Conservation (phyloP, 2,797 vertebrate genomes). For the Acanthurus tractus region DNA sequence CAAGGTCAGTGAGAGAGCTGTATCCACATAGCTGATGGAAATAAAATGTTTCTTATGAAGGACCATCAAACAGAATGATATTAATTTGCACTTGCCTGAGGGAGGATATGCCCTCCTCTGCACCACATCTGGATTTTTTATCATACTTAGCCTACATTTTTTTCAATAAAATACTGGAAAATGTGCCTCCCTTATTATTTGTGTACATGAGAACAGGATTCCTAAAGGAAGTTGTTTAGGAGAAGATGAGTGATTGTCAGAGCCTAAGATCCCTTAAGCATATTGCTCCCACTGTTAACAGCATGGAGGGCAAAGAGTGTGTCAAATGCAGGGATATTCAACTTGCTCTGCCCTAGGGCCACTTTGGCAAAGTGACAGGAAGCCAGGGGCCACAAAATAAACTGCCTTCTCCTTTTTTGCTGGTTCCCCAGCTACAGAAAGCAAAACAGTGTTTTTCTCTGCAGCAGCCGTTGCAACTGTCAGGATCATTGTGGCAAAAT, state of each 20-base stretch:
- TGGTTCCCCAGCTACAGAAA: no score
- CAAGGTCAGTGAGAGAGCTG: slow-evolving; percentile 15
- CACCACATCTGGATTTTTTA: background rate
- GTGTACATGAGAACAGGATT: background rate
- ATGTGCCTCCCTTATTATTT: background rate
- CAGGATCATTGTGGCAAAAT: no score
- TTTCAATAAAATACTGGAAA: slow-evolving; percentile 1
- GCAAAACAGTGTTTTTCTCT: no score
- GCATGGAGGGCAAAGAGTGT: background rate
- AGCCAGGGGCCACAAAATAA: no score
- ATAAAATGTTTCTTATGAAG: slow-evolving; percentile 23
- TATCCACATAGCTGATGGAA: slow-evolving; percentile 8
- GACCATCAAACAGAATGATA: slow-evolving; percentile 23
- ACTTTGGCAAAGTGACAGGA: no score
- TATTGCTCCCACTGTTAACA: background rate
- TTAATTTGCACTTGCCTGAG: background rate
- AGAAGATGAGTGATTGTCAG: background rate
- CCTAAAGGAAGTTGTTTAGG: slow-evolving; percentile 8
- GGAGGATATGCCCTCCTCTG: no score
- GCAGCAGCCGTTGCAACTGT: no score
- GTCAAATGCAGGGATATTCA: no score
- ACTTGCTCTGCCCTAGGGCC: no score
- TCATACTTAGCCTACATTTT: background rate
- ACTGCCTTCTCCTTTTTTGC: no score
- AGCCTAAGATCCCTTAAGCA: background rate